Percentiles rank a stretch among this genome's conserved stretches.
These are phyloP conservation scores for Apis dorsata DNA, from an alignment of 1,140 invertebrate species.

Conservation along the genomic window DNA sequence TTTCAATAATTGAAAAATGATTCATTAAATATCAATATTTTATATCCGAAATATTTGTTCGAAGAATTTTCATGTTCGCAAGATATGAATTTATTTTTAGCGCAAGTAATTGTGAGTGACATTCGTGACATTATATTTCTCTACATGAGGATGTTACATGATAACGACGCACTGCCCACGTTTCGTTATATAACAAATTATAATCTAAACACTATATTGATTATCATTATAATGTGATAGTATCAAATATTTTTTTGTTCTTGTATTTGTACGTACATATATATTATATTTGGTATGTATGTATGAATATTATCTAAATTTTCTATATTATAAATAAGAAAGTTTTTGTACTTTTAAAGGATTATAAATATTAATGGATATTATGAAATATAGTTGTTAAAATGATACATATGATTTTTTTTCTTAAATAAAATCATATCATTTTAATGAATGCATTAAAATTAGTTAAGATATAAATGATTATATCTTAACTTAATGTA, in stretches of 20 bases:
- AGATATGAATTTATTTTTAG: constrained; percentile 17
- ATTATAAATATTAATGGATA: no score
- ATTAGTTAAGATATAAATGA: no score
- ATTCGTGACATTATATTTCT: not conserved
- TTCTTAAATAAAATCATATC: no score
- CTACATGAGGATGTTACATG: constrained; percentile 11
- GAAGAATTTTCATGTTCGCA: not conserved
- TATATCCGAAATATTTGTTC: not conserved
- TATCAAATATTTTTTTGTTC: not conserved
- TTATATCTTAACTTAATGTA: no score
- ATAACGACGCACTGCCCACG: constrained; percentile 27
- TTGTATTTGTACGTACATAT: not conserved
- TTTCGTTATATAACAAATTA: constrained; percentile 41
- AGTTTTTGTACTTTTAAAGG: no score
- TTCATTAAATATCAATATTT: not conserved
- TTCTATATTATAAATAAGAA: no score
- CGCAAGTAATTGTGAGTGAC: not conserved
- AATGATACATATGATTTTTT: no score
- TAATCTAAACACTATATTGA: constrained; percentile 4
- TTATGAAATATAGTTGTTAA: no score
- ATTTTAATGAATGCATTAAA: no score
- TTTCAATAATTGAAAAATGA: not conserved
- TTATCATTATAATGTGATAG: not conserved
- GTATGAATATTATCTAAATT: no score
- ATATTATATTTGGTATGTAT: no score